Evolutionary conservation across 2,888 invertebrate genomes (phyloP).

Genomic region (Trissoscelio sp.): DNA sequence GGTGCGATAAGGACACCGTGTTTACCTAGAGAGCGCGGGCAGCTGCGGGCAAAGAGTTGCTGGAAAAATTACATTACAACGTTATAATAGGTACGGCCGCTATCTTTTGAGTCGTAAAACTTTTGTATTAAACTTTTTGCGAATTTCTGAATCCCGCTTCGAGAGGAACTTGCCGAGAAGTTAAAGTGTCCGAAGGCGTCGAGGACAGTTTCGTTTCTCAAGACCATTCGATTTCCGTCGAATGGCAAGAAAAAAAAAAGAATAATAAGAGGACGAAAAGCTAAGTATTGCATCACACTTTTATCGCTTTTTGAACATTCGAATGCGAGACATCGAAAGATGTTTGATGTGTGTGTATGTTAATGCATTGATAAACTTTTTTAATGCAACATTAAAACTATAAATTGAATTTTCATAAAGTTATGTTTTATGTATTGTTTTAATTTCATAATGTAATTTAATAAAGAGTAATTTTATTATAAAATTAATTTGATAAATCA

Average conservation of each 20-base stretch:
- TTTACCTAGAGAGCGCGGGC: conserved; percentile 42
- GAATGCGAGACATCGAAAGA: conserved; percentile 27
- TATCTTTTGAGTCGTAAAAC: conserved; percentile 68
- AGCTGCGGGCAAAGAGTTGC: conserved; percentile 49
- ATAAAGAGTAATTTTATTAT: too few relatives aligned
- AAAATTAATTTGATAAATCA: too few relatives aligned
- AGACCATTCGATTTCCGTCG: conserved; percentile 66
- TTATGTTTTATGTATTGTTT: too few relatives aligned
- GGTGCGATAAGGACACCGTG: conserved; percentile 40
- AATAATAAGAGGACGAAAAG: conserved; percentile 36
- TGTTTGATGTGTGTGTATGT: conserved; percentile 2
- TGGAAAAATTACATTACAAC: conserved; percentile 67
- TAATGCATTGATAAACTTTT: neutral
- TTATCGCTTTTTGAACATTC: conserved; percentile 55
- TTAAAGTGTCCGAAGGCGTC: conserved; percentile 68
- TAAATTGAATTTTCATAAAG: neutral
- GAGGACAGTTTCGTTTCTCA: conserved; percentile 65
- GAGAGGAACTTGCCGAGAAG: conserved; percentile 64
- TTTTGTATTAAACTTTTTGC: conserved; percentile 70
- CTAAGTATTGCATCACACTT: conserved; percentile 56
- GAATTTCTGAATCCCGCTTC: conserved; percentile 60
- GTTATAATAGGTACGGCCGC: conserved; percentile 65
- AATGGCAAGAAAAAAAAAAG: conserved; percentile 38
- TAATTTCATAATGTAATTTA: too few relatives aligned
- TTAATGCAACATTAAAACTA: neutral